phyloP scores from a whole-genome alignment of 2,113 vertebrate species.

The Coptodon rendalli region DNA sequence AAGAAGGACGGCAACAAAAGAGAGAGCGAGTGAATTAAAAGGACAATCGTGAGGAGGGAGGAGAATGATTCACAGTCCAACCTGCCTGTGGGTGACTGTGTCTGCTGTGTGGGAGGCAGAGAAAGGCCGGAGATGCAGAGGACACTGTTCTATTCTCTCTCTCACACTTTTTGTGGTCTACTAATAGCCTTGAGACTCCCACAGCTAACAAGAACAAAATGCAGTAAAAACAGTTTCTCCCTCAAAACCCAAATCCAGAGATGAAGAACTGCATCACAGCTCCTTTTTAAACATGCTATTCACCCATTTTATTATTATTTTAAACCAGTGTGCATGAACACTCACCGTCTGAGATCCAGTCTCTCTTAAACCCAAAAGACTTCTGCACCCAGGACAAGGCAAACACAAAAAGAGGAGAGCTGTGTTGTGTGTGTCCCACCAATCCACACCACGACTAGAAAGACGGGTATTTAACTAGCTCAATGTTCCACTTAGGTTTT shows the following conservation, averaged over 20 bases:
- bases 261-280: background rate
- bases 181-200: conserved; percentile 45
- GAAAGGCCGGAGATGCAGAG: conserved; percentile 15
- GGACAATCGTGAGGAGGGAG: conserved; percentile 43
- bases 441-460: background rate
- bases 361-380: background rate
- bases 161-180: conserved; percentile 6
- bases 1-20: conserved; percentile 4
- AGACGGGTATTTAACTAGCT: background rate
- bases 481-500: background rate
- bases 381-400: background rate
- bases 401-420: background rate
- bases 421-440: background rate
- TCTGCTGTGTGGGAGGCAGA: conserved; percentile 52
- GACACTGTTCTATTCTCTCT: conserved; percentile 19
- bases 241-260: conserved; percentile 20
- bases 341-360: background rate
- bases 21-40: conserved; percentile 20
- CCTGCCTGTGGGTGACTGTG: conserved; percentile 52
- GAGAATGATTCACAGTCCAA: conserved; percentile 54
- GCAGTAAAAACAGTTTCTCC: background rate
- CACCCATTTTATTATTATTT: background rate
- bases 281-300: background rate
- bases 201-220: conserved; percentile 16
- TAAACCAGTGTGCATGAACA: background rate